A percentile compares a stretch with the other conserved stretches of the same genome.
Evolutionary conservation across 2,888 invertebrate species (phyloP).

Genomic region (Drosophila sordidapex): DNA sequence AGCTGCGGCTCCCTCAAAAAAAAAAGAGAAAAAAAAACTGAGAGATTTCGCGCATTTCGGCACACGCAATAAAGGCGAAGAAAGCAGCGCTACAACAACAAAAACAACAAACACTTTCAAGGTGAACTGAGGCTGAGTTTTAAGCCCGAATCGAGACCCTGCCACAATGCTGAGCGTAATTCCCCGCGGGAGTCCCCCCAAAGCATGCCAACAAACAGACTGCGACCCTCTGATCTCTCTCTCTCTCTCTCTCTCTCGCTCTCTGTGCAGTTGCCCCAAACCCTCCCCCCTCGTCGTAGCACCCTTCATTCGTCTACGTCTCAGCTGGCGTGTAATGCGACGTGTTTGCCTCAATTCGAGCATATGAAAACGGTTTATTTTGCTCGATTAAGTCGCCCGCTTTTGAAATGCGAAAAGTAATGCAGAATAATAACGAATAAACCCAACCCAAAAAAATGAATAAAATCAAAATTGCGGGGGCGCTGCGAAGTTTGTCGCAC

Average conservation of each 20-base stretch:
- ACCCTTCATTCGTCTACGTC: background rate
- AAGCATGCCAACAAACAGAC: slow-evolving; percentile 57
- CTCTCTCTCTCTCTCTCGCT: background rate
- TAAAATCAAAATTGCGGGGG: slow-evolving; percentile 39
- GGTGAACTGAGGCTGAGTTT: slow-evolving; percentile 26
- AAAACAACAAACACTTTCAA: slow-evolving; percentile 23
- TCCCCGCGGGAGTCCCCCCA: slow-evolving; percentile 52
- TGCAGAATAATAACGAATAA: slow-evolving; percentile 7
- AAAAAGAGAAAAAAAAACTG: slow-evolving; percentile 12
- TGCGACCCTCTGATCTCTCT: slow-evolving; percentile 10
- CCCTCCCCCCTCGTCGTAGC: background rate
- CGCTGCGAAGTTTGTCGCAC: slow-evolving; percentile 54
- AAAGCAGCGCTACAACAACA: slow-evolving; percentile 40
- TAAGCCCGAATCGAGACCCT: slow-evolving; percentile 24
- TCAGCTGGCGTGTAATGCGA: slow-evolving; percentile 69
- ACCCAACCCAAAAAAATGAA: slow-evolving; percentile 32
- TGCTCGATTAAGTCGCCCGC: slow-evolving; percentile 83
- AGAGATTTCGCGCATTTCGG: slow-evolving; percentile 69
- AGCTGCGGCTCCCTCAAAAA: slow-evolving; percentile 34
- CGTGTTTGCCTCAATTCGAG: slow-evolving; percentile 81
- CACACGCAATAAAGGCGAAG: slow-evolving; percentile 54
- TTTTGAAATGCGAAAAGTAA: slow-evolving; percentile 65
- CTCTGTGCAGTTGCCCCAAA: background rate
- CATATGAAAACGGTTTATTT: slow-evolving; percentile 83
- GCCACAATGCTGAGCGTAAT: slow-evolving; percentile 48